Evolutionary conservation across 2,797 vertebrate species (phyloP).

Genomic region (Etheostoma nigrum): DNA sequence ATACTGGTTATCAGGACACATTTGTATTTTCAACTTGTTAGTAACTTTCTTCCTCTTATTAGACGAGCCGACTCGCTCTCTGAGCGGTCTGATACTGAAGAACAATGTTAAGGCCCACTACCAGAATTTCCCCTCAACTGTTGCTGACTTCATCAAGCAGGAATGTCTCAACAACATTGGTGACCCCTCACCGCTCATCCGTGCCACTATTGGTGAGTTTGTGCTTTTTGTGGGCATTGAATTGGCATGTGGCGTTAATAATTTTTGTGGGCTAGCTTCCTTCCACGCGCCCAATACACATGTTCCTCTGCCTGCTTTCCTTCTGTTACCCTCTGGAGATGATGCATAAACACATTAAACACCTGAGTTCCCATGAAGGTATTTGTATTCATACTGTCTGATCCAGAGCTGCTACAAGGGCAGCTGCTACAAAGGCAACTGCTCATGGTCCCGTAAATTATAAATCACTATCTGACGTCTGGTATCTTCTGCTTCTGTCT

Average conservation of each 20-base stretch:
- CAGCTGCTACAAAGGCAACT: neutral
- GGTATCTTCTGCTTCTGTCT: neutral
- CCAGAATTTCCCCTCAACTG: slow-evolving; percentile 92
- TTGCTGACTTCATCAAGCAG: slow-evolving; percentile 96
- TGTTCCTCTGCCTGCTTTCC: neutral
- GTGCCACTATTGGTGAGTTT: slow-evolving; percentile 93
- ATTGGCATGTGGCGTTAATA: neutral
- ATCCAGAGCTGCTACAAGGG: slow-evolving; percentile 59
- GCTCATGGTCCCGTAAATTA: fast-evolving
- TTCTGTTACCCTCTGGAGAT: slow-evolving; percentile 57
- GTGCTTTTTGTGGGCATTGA: neutral
- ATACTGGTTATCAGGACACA: neutral
- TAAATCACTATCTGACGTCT: neutral
- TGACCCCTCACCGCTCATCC: slow-evolving; percentile 93
- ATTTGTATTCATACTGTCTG: slow-evolving; percentile 85
- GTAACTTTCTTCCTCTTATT: neutral
- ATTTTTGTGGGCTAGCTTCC: neutral
- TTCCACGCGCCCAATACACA: neutral
- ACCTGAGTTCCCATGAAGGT: slow-evolving; percentile 73
- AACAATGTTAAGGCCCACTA: slow-evolving; percentile 97
- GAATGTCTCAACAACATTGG: slow-evolving; percentile 96
- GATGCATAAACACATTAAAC: slow-evolving; percentile 65
- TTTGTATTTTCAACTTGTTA: neutral
- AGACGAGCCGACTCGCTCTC: slow-evolving; percentile 94
- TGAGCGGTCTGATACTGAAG: slow-evolving; percentile 95